Percentiles rank a stretch among this genome's conserved stretches.
These are phyloP conservation scores for Euwallacea similis DNA, from an alignment of 1,140 invertebrate genomes.

Conservation along the genomic window DNA sequence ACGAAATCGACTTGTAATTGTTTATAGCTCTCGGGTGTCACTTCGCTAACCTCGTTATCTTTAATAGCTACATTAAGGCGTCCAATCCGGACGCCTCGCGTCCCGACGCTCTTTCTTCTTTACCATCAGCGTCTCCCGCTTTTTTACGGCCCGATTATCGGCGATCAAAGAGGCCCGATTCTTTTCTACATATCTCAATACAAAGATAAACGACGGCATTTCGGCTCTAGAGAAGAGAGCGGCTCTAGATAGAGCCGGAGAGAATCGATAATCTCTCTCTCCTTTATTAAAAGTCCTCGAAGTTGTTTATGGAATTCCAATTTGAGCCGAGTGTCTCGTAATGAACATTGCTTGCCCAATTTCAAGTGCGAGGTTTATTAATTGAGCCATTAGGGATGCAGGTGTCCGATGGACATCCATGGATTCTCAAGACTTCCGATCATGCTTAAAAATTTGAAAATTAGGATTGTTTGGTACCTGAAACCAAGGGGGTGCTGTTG, in stretches of 20 bases:
- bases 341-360: conserved; percentile 16
- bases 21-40: conserved; percentile 37
- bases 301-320: conserved; percentile 30
- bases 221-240: too few species aligned
- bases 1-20: conserved; percentile 35
- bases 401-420: not conserved
- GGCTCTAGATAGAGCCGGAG: too few species aligned
- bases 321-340: conserved; percentile 15
- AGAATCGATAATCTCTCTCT: conserved; percentile 18
- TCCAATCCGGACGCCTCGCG: conserved; percentile 6
- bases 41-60: conserved; percentile 28
- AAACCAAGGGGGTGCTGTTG: conserved; percentile 58
- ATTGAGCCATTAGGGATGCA: not conserved
- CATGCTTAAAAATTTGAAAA: not conserved
- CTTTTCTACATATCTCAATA: too few species aligned
- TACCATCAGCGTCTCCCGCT: too few species aligned
- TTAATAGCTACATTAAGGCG: conserved; percentile 35
- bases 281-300: conserved; percentile 30
- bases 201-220: too few species aligned
- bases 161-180: too few species aligned
- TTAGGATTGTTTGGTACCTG: conserved; percentile 46
- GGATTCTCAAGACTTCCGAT: not conserved
- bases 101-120: too few species aligned
- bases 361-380: conserved; percentile 18
- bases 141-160: too few species aligned